Percentiles rank a stretch among this genome's conserved stretches.
phyloP scores from a whole-genome alignment of 2,113 vertebrate genomes.

The Jacana jacana region DNA sequence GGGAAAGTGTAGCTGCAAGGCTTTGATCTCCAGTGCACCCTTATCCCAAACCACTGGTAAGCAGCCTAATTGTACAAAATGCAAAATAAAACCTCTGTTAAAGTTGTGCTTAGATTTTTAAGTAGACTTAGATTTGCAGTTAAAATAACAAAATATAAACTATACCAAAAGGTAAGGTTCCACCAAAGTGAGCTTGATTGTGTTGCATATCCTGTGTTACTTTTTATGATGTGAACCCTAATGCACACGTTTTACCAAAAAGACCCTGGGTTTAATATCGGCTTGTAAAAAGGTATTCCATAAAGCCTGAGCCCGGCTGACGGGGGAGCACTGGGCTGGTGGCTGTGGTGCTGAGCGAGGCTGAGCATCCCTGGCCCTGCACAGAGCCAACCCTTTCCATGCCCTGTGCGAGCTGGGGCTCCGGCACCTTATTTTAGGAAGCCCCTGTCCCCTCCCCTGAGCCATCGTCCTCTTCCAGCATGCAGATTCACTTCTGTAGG shows the following conservation, averaged over 20 bases:
- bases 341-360: background rate
- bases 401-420: rapidly evolving
- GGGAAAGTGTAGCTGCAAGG: background rate
- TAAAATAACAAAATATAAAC: background rate
- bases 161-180: background rate
- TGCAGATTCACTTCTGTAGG: background rate
- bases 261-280: background rate
- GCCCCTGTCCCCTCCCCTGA: background rate
- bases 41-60: background rate
- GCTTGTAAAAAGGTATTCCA: background rate
- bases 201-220: background rate
- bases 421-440: background rate
- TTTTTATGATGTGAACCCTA: background rate
- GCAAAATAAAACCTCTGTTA: background rate
- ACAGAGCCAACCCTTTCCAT: background rate
- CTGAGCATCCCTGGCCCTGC: background rate
- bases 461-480: background rate
- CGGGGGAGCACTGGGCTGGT: rapidly evolving
- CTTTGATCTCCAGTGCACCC: background rate
- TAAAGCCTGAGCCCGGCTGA: background rate
- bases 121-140: background rate
- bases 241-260: background rate
- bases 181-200: background rate
- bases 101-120: background rate
- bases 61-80: background rate